Percentiles rank a stretch among this genome's conserved stretches.
Evolutionary conservation across 2,113 vertebrate species (phyloP).

Genomic region (Bagarius yarrelli): DNA sequence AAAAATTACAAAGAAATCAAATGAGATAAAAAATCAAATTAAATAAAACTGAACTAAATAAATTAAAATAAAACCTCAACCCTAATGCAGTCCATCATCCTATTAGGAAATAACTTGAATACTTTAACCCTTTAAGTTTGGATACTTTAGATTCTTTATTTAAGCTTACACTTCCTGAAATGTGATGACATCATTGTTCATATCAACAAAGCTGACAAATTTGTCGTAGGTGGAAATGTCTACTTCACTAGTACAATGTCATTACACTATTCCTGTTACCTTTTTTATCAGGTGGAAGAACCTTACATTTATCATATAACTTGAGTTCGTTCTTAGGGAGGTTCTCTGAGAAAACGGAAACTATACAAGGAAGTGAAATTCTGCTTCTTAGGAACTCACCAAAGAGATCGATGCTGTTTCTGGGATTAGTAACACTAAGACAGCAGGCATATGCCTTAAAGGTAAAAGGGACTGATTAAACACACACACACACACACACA

Average conservation of each 20-base stretch:
- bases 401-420: not conserved
- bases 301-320: no score
- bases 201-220: no score
- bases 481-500: not conserved
- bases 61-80: not conserved
- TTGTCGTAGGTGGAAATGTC: no score
- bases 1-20: no score
- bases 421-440: not conserved
- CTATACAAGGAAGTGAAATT: conserved; percentile 27
- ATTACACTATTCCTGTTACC: no score
- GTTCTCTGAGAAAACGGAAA: conserved; percentile 10
- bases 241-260: no score
- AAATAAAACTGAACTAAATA: no score
- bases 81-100: not conserved
- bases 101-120: not conserved
- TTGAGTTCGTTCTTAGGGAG: not conserved
- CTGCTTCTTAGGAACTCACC: conserved; percentile 11
- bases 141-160: no score
- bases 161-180: no score
- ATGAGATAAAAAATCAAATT: no score
- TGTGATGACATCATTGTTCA: no score
- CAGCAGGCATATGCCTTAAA: not conserved
- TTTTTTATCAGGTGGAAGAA: no score
- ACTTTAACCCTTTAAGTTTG: not conserved
- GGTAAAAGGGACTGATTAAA: not conserved